Evolutionary conservation across 2,888 invertebrate genomes (phyloP), one percentile per base, ranked within the genome.

Genomic region (Cotesia congregata): DNA sequence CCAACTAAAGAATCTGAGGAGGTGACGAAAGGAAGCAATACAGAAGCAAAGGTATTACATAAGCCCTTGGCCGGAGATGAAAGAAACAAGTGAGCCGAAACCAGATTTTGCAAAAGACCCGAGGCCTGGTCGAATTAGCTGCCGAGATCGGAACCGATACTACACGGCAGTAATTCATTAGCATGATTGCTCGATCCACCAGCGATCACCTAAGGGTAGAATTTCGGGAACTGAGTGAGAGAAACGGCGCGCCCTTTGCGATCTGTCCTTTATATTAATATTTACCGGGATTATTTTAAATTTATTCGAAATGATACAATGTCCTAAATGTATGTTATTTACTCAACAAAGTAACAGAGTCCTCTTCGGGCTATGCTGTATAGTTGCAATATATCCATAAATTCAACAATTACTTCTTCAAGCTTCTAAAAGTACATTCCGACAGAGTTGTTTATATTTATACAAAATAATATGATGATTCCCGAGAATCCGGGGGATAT

Each of bases 151-250:
- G 81, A 80, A 80, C 82, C 80, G 82, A 83, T 82, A 83, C 80
- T 71, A 77, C 76, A 79, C 79, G 72, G 80, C 80, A 81, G 82
- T 84, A 85, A 85, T 86, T 85, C 84, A 85, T 86, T 85, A 85
- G 82, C 83, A 83, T 81, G 85, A 85, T 84, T 84, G 83, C 83
- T 80, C 78, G 81, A 77, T 71, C 62, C 62, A 74, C 68, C 61
- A 41, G 39, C 39, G n/a, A 9, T 50, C 39, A 41, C 12, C 39
- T 68, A 6, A 12, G 17, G 74, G 74, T 70, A 71, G 60, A 50
- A 50, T 67, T 6, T 30, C 30, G 3, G 30, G 30, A 12, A 30
- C 9, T 12, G 30, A 5, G 20, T 68, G 40, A 15, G 41, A 59
- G n/a, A 38, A 30, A 59, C 30, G 59, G 38, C 62, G 15, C 65